These are phyloP conservation scores for Dascillus cervinus DNA, from an alignment of 2,888 invertebrate species.

Conservation along the genomic window DNA sequence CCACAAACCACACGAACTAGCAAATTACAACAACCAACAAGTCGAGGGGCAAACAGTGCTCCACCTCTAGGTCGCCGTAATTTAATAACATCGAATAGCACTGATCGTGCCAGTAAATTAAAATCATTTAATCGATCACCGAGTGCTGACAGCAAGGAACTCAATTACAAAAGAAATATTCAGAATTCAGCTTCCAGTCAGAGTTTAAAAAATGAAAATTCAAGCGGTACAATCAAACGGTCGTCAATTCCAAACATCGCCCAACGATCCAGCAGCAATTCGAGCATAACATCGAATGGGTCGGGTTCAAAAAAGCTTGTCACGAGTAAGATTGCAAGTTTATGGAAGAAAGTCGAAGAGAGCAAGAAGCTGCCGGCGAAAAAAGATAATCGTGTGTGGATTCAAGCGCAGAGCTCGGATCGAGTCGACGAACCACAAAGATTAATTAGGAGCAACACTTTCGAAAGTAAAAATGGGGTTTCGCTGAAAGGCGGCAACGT, in stretches of 20 bases:
- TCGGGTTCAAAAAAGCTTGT: conserved; percentile 50
- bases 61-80: conserved; percentile 1
- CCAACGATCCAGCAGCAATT: conserved; percentile 52
- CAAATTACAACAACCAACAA: conserved; percentile 28
- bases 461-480: conserved; percentile 46
- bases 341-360: conserved; percentile 74
- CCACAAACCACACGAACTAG: conserved; percentile 30
- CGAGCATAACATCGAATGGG: conserved; percentile 48
- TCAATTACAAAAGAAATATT: conserved; percentile 30
- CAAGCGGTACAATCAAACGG: conserved; percentile 8
- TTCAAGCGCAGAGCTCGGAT: conserved; percentile 18
- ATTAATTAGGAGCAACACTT: conserved; percentile 57
- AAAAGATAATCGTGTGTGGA: conserved; percentile 42
- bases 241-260: conserved; percentile 26
- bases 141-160: conserved; percentile 38
- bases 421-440: conserved; percentile 30
- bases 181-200: conserved; percentile 50
- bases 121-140: conserved; percentile 32
- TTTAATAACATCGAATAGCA: conserved; percentile 29
- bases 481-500: no score
- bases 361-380: conserved; percentile 49
- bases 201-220: conserved; percentile 46
- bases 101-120: conserved; percentile 25
- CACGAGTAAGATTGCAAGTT: conserved; percentile 69
- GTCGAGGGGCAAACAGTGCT: conserved; percentile 3